Percentiles rank a stretch among this genome's conserved stretches.
phyloP scores from a whole-genome alignment of 2,113 vertebrate species.

The Galbula dea region DNA sequence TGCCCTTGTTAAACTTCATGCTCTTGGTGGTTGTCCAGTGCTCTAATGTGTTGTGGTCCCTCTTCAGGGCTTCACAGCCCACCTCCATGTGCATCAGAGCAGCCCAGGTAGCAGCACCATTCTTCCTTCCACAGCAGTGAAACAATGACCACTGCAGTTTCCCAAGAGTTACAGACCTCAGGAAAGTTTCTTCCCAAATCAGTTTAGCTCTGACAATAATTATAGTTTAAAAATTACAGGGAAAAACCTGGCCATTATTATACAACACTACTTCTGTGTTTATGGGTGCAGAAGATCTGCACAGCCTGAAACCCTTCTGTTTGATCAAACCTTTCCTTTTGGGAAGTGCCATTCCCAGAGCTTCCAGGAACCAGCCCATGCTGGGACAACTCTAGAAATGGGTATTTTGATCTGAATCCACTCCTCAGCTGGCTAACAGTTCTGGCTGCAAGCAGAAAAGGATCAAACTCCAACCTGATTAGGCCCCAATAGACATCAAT shows the following conservation, averaged over 20 bases:
- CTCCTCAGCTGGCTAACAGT: background rate
- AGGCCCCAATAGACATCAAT: background rate
- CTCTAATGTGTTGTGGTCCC: no score
- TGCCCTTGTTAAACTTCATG: no score
- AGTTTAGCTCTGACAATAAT: background rate
- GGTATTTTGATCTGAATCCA: background rate
- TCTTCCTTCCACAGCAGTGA: background rate
- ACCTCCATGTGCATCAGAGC: background rate
- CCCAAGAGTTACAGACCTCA: background rate
- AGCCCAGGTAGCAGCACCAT: background rate
- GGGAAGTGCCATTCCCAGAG: background rate
- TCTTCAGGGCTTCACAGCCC: no score
- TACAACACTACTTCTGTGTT: background rate
- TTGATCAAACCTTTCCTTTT: background rate
- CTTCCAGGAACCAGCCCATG: background rate
- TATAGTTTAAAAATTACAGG: background rate
- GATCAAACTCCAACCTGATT: background rate
- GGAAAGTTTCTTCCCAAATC: rapidly evolving
- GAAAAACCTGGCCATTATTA: rapidly evolving
- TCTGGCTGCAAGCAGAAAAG: background rate
- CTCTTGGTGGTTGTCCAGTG: no score
- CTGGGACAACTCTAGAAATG: background rate
- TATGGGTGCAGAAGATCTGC: background rate
- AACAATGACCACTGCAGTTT: background rate
- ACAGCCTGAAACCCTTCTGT: background rate